A percentile compares a stretch with the other conserved stretches of the same genome.
phyloP scores from a whole-genome alignment of 2,888 invertebrate species.

The Trachelus tabidus region DNA sequence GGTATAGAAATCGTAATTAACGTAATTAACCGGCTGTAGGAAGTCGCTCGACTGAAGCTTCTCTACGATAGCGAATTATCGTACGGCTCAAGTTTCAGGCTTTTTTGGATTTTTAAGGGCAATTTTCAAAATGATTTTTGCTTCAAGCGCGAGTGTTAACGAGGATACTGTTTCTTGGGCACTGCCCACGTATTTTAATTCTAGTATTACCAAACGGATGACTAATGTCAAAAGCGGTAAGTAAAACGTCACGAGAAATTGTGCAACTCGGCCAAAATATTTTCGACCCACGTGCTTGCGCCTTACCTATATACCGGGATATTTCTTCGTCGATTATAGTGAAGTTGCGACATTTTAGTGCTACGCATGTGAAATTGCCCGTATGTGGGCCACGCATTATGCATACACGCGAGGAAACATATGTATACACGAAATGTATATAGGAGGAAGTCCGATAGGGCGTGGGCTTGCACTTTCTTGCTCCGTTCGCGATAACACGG shows the following conservation, averaged over 20 bases:
- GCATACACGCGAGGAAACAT: neutral
- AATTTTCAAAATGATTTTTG: neutral
- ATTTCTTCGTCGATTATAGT: neutral
- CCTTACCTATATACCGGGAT: neutral
- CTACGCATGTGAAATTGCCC: neutral
- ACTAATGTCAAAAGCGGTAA: neutral
- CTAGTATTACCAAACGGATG: neutral
- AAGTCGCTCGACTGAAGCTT: neutral
- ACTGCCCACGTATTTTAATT: neutral
- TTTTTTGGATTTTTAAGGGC: neutral
- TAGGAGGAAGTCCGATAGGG: neutral
- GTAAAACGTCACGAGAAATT: neutral
- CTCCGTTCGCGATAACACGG: too few species aligned
- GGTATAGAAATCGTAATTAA: neutral
- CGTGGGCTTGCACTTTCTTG: neutral
- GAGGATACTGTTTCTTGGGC: neutral
- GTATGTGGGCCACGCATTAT: slow-evolving; percentile 3
- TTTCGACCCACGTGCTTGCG: slow-evolving; percentile 4
- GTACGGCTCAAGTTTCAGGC: neutral
- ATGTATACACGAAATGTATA: neutral
- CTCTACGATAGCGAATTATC: neutral
- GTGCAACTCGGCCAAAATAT: slow-evolving; percentile 7
- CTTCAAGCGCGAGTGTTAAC: neutral
- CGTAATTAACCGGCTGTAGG: neutral
- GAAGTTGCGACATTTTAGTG: neutral